Conservation (phyloP, 2,113 vertebrate species). For the Platysternon megacephalum region DNA sequence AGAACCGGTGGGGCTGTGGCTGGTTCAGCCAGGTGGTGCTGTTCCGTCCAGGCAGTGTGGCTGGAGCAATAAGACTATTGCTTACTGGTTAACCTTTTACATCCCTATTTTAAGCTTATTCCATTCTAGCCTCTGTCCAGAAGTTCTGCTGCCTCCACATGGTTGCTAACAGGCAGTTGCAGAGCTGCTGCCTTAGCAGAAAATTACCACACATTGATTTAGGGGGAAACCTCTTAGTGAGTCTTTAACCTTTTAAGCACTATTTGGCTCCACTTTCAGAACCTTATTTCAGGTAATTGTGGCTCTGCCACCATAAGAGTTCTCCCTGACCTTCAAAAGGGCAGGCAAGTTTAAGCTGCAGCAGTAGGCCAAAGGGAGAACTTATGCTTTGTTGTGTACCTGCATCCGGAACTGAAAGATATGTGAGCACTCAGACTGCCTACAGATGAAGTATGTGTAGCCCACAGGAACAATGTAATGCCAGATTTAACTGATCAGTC, state of each 20-base stretch:
- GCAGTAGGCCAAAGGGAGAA: not conserved
- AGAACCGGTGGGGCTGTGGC: no score
- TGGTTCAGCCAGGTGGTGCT: no score
- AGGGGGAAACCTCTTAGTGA: not conserved
- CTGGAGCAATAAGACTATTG: no score
- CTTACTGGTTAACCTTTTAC: no score
- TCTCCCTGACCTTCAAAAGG: not conserved
- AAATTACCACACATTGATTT: not conserved
- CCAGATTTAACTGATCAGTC: not conserved
- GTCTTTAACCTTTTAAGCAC: not conserved
- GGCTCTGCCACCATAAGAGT: not conserved
- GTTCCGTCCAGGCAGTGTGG: no score
- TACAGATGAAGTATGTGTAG: not conserved
- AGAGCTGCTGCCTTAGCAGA: no score
- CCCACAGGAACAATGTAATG: not conserved
- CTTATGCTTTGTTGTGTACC: not conserved
- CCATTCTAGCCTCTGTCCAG: not conserved
- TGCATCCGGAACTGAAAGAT: not conserved
- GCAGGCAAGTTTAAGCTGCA: not conserved
- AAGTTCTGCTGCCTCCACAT: not conserved
- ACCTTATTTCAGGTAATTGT: not conserved
- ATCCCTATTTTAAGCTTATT: not conserved
- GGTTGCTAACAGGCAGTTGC: not conserved
- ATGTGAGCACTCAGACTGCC: not conserved
- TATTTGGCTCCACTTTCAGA: not conserved